phyloP scores from a whole-genome alignment of 2,113 vertebrate genomes.

The Xyrauchen texanus region DNA sequence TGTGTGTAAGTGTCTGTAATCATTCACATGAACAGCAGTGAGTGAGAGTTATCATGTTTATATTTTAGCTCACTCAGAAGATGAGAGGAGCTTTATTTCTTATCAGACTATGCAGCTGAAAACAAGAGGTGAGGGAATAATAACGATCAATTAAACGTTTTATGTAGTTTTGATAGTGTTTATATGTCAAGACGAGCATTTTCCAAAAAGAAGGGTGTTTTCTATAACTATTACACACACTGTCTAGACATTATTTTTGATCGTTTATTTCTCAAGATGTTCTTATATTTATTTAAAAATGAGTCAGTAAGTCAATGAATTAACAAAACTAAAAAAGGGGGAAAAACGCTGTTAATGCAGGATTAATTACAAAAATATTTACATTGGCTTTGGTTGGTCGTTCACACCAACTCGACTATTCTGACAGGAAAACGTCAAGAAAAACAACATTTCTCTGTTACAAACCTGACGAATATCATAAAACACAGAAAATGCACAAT shows the following conservation, averaged over 20 bases:
- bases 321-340: not conserved
- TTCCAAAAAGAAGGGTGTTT: not conserved
- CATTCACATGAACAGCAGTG: not conserved
- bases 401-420: not conserved
- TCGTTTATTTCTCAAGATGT: no score
- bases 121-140: conserved; percentile 1
- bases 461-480: not conserved
- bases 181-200: not conserved
- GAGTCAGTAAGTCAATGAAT: no score
- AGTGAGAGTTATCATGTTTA: not conserved
- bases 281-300: no score
- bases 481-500: no score
- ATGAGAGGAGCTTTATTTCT: not conserved
- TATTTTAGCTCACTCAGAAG: not conserved
- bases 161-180: not conserved
- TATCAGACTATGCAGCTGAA: conserved; percentile 10
- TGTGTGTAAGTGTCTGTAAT: no score
- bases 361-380: not conserved
- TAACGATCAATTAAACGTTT: no score
- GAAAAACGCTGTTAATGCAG: not conserved
- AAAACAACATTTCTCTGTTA: not conserved
- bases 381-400: not conserved
- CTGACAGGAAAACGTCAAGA: not conserved
- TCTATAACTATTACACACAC: not conserved
- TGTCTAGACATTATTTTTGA: not conserved